Evolutionary conservation across 1,140 invertebrate genomes (phyloP).

Genomic region (Ceratoteleas bidentatus): DNA sequence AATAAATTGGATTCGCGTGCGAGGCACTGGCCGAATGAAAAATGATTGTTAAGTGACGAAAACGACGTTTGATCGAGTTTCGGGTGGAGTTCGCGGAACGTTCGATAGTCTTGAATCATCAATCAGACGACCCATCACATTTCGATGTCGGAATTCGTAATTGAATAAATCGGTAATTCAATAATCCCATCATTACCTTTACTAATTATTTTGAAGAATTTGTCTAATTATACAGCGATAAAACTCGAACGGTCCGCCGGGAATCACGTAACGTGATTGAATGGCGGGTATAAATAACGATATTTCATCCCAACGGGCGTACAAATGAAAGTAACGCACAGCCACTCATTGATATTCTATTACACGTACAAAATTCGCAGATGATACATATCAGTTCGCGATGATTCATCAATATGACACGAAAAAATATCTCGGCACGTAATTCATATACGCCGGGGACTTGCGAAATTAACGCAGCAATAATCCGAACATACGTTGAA

Average conservation of each 20-base stretch:
- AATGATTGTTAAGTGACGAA: neutral
- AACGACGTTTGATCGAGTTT: neutral
- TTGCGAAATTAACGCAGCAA: conserved; percentile 31
- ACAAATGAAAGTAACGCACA: conserved; percentile 20
- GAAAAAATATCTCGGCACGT: conserved; percentile 31
- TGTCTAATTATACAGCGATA: too few relatives aligned
- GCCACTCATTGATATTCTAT: conserved; percentile 39
- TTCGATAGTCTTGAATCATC: neutral
- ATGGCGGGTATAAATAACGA: too few relatives aligned
- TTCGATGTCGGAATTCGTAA: neutral
- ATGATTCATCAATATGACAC: conserved; percentile 45
- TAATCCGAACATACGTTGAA: conserved; percentile 19
- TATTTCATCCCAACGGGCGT: too few relatives aligned
- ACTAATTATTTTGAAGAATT: neutral
- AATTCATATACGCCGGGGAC: conserved; percentile 23
- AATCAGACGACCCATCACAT: neutral
- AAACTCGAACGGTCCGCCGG: too few relatives aligned
- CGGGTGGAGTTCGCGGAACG: too few relatives aligned
- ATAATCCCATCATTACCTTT: neutral
- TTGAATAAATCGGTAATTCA: neutral
- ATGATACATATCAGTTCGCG: conserved; percentile 36
- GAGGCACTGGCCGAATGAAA: neutral
- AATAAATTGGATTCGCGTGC: too few relatives aligned
- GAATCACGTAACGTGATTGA: too few relatives aligned
- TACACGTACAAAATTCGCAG: conserved; percentile 35